Percentiles rank a stretch among this genome's conserved stretches.
Evolutionary conservation across 1,140 invertebrate genomes (phyloP).

Genomic region (Drosophila repleta): DNA sequence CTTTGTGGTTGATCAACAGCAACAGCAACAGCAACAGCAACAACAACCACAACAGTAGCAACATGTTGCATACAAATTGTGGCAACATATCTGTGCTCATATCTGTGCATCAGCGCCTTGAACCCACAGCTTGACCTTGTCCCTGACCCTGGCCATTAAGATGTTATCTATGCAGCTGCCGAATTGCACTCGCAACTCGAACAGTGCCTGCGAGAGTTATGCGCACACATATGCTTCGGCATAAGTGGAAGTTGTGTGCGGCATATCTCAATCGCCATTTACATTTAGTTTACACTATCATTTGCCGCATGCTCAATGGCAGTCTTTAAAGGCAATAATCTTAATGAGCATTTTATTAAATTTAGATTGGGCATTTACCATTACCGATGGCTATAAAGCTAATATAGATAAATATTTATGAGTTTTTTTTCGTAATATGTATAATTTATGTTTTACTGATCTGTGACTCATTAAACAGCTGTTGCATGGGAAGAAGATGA

Average conservation of each 20-base stretch:
- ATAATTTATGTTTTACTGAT: neutral
- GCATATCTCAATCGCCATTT: neutral
- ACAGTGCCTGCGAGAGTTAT: constrained; percentile 1
- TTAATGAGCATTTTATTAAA: neutral
- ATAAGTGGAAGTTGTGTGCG: no score
- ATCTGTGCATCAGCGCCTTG: constrained; percentile 28
- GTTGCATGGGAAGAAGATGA: no score
- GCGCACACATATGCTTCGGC: neutral
- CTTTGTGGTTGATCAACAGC: constrained; percentile 38
- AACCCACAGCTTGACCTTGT: constrained; percentile 20
- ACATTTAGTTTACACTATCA: neutral
- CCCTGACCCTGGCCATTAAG: constrained; percentile 13
- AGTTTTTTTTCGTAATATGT: neutral
- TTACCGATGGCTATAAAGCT: neutral
- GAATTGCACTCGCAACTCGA: neutral
- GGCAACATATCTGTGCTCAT: constrained; percentile 50
- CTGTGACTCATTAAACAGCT: neutral
- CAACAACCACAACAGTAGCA: constrained; percentile 34
- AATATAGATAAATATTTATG: neutral
- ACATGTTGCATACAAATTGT: constrained; percentile 69
- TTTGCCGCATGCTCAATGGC: neutral
- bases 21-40: constrained; percentile 4
- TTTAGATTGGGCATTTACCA: neutral
- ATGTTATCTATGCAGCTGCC: constrained; percentile 10
- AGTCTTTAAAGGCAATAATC: neutral